These are phyloP conservation scores for Danio jaintianensis DNA, from an alignment of 2,797 vertebrate species.

Conservation along the genomic window DNA sequence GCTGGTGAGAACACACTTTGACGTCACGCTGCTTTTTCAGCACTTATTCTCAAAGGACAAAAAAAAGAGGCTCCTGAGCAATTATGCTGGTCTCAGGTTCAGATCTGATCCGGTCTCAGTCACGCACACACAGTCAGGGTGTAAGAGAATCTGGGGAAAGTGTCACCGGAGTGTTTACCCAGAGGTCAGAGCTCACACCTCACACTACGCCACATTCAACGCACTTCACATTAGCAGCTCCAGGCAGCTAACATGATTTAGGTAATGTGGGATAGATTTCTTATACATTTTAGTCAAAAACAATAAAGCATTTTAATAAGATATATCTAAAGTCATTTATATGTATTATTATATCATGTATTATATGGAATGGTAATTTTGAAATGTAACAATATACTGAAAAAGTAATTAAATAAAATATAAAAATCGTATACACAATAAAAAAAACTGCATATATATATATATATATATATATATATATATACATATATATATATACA, in stretches of 20 bases:
- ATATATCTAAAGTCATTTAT: no score
- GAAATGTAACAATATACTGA: no score
- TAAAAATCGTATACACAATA: no score
- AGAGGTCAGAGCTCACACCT: neutral
- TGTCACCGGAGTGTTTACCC: slow-evolving; percentile 69
- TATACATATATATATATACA: no score
- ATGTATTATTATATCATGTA: no score
- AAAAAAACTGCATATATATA: no score
- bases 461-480: no score
- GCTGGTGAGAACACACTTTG: neutral
- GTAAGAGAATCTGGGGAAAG: slow-evolving; percentile 57
- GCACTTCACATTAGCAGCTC: neutral
- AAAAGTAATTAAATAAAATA: no score
- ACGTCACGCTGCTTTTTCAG: slow-evolving; percentile 25
- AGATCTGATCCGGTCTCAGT: slow-evolving; percentile 59
- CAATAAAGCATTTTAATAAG: slow-evolving; percentile 3
- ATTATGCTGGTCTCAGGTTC: slow-evolving; percentile 45
- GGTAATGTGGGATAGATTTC: neutral
- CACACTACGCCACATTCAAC: neutral
- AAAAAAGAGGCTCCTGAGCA: neutral
- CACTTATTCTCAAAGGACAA: slow-evolving; percentile 9
- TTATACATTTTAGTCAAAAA: neutral
- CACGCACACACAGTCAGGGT: slow-evolving; percentile 42
- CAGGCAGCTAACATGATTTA: neutral
- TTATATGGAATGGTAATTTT: no score